phyloP scores from a whole-genome alignment of 23 tunicate genomes.

The Botrylloides violaceus region DNA sequence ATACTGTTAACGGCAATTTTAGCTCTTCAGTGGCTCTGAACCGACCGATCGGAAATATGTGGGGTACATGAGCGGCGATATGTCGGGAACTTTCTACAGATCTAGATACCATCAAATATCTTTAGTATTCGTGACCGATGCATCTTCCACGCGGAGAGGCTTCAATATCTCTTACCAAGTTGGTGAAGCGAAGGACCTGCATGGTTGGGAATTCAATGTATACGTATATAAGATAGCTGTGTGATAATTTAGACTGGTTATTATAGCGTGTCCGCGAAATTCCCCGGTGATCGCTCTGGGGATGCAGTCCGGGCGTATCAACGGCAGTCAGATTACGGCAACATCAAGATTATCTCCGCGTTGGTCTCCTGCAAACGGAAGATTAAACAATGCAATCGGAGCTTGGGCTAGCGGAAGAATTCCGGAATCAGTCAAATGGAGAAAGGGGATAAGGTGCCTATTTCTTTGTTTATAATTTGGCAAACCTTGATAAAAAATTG shows the following conservation, averaged over 20 bases:
- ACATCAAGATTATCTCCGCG: constrained; percentile 11
- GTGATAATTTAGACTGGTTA: not conserved
- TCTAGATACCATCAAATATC: constrained; percentile 26
- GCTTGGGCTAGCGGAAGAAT: constrained; percentile 27
- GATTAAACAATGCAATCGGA: constrained; percentile 21
- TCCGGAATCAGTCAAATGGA: not conserved
- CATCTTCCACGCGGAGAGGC: constrained; percentile 20
- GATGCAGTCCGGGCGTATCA: constrained; percentile 19
- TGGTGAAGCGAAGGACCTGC: constrained; percentile 4
- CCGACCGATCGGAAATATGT: not conserved
- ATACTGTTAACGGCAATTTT: no score
- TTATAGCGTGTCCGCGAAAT: constrained; percentile 1
- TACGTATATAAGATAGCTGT: not conserved
- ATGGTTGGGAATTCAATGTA: constrained; percentile 7
- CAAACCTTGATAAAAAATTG: no score
- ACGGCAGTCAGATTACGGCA: constrained; percentile 24
- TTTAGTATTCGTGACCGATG: constrained; percentile 10
- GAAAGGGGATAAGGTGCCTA: not conserved
- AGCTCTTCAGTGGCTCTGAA: constrained; percentile 25
- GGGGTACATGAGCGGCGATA: constrained; percentile 25
- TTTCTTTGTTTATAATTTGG: not conserved
- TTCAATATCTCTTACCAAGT: constrained; percentile 27
- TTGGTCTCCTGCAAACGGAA: constrained; percentile 16
- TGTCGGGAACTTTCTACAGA: constrained; percentile 8
- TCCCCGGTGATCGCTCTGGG: constrained; percentile 14